These are phyloP conservation scores for Aurelia sp. DNA, from an alignment of 30 jellyfish, hydroid and myxozoan genomes.

Conservation along the genomic window DNA sequence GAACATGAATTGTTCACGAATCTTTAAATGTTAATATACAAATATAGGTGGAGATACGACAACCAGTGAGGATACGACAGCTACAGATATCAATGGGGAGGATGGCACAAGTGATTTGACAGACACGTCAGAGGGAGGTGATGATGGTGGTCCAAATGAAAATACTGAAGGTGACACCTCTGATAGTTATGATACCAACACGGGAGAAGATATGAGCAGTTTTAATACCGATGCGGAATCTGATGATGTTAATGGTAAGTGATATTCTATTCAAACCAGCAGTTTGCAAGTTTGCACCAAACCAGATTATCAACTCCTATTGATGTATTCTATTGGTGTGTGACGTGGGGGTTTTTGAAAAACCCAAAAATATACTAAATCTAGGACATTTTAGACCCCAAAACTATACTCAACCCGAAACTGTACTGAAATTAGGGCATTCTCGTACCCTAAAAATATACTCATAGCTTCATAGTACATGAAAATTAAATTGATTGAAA, in stretches of 20 bases:
- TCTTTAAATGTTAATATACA: no score
- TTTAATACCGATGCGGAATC: constrained; percentile 11
- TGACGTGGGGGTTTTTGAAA: no score
- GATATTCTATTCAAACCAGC: not conserved
- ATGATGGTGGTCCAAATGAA: constrained; percentile 19
- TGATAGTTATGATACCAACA: not conserved
- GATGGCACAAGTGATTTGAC: not conserved
- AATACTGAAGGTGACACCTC: constrained; percentile 17
- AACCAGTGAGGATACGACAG: not conserved
- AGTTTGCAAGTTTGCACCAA: not conserved
- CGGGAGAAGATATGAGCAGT: constrained; percentile 21
- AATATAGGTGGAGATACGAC: not conserved
- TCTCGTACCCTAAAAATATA: no score
- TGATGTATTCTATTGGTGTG: no score
- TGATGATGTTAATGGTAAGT: constrained; percentile 32
- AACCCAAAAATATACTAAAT: no score
- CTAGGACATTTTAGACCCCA: no score
- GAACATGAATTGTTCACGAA: no score
- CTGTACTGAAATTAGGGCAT: no score
- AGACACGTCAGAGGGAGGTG: constrained; percentile 17
- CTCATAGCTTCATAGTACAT: no score
- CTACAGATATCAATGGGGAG: constrained; percentile 7
- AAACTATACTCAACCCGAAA: no score
- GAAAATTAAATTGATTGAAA: no score
- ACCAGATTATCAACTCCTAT: no score